These are phyloP conservation scores for Pipistrellus nathusii DNA, from an alignment of 2,797 vertebrate species.

Conservation along the genomic window DNA sequence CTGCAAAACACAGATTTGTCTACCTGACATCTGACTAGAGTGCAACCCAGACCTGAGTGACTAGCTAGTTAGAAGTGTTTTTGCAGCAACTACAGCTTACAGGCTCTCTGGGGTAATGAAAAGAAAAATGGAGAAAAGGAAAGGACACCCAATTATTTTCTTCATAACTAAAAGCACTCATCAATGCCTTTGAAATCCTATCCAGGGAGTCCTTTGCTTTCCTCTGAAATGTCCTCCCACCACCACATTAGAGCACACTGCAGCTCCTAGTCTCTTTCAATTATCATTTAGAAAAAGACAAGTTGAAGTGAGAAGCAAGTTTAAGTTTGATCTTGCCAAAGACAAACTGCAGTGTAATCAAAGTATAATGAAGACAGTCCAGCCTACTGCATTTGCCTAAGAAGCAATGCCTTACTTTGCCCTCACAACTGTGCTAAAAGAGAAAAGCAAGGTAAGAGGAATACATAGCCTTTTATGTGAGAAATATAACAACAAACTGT, in stretches of 20 bases:
- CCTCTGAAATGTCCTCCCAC: background rate
- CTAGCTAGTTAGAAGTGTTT: background rate
- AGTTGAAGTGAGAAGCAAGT: background rate
- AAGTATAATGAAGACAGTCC: background rate
- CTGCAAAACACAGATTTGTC: background rate
- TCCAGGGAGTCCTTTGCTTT: background rate
- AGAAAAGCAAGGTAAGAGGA: background rate
- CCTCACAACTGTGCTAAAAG: background rate
- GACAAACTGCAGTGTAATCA: conserved; percentile 14
- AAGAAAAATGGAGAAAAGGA: background rate
- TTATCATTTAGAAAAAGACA: background rate
- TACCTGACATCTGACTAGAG: background rate
- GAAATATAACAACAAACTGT: background rate
- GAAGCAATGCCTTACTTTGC: background rate
- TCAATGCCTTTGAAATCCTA: background rate
- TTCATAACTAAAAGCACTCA: background rate
- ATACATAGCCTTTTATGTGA: background rate
- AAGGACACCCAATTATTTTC: background rate
- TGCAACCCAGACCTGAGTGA: background rate
- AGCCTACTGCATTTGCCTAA: background rate
- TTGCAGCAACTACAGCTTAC: background rate
- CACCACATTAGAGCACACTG: background rate
- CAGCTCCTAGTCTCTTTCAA: background rate
- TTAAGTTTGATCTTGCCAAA: conserved; percentile 4
- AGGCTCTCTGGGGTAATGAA: background rate